phyloP scores from a whole-genome alignment of 2,797 vertebrate genomes.

The Sebastiscus tertius region DNA sequence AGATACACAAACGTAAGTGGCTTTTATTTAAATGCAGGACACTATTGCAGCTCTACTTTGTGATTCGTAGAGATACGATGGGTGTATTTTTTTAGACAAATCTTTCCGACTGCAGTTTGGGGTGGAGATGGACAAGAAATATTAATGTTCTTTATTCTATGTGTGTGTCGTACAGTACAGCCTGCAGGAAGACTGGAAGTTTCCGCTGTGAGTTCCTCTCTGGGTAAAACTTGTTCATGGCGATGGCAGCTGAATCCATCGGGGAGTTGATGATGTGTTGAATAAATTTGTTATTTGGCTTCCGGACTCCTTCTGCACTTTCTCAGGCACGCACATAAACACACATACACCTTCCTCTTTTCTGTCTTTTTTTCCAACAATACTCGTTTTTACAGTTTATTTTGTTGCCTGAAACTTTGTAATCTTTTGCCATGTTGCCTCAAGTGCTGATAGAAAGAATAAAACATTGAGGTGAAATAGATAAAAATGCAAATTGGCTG shows the following conservation, averaged over 20 bases:
- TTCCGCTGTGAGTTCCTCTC: constrained; percentile 10
- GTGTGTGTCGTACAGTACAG: neutral
- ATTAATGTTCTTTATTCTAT: neutral
- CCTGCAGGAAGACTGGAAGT: constrained; percentile 17
- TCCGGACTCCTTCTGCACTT: neutral
- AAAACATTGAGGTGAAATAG: neutral
- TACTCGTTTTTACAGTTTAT: constrained; percentile 12
- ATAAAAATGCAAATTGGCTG: constrained; percentile 39
- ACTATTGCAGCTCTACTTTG: neutral
- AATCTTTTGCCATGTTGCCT: neutral
- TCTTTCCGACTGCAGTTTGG: neutral
- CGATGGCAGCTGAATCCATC: constrained; percentile 18
- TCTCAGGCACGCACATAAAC: neutral
- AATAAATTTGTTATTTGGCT: constrained; percentile 39
- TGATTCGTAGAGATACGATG: neutral
- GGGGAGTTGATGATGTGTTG: constrained; percentile 47
- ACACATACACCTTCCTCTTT: neutral
- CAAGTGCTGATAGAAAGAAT: neutral
- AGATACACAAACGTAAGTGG: neutral
- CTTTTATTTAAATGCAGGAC: neutral
- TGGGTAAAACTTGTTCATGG: constrained; percentile 13
- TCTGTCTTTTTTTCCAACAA: neutral
- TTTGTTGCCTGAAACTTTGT: constrained; percentile 14
- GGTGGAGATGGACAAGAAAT: neutral
- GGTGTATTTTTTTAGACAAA: neutral